Percentiles rank a stretch among this genome's conserved stretches.
Evolutionary conservation across 2,113 vertebrate genomes (phyloP).

Genomic region (Theropithecus gelada): DNA sequence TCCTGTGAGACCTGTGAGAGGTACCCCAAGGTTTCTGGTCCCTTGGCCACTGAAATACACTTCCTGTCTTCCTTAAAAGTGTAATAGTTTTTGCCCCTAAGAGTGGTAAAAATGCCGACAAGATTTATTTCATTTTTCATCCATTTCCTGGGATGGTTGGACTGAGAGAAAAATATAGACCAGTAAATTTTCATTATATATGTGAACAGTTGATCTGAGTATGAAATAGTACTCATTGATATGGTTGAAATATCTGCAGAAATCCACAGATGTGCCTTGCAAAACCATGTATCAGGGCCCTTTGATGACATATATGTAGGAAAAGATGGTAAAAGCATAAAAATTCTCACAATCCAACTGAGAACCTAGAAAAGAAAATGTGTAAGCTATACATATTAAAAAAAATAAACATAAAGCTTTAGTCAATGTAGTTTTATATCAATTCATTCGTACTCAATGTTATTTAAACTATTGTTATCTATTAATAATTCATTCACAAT

Average conservation of each 20-base stretch:
- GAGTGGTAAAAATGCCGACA: not conserved
- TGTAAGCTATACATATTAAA: not conserved
- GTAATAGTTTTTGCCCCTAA: not conserved
- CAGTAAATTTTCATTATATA: conserved; percentile 29
- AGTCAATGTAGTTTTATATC: not conserved
- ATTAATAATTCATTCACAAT: not conserved
- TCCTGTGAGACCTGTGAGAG: not conserved
- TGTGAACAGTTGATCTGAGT: not conserved
- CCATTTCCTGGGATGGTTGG: not conserved
- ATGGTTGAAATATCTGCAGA: not conserved
- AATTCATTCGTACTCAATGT: not conserved
- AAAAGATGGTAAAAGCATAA: not conserved
- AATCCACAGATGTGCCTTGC: not conserved
- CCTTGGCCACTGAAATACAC: not conserved
- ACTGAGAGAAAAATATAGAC: conserved; percentile 7
- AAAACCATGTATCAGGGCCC: not conserved
- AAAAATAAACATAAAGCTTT: not conserved
- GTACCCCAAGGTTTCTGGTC: not conserved
- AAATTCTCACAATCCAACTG: not conserved
- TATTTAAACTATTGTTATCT: not conserved
- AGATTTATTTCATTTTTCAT: conserved; percentile 38
- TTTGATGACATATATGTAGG: not conserved
- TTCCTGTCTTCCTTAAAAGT: not conserved
- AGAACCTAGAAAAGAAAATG: not conserved
- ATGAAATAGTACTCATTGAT: not conserved